Evolutionary conservation across 35 echinoderm and acorn worm genomes (phyloP).

Genomic region (Chiridota heheva): DNA sequence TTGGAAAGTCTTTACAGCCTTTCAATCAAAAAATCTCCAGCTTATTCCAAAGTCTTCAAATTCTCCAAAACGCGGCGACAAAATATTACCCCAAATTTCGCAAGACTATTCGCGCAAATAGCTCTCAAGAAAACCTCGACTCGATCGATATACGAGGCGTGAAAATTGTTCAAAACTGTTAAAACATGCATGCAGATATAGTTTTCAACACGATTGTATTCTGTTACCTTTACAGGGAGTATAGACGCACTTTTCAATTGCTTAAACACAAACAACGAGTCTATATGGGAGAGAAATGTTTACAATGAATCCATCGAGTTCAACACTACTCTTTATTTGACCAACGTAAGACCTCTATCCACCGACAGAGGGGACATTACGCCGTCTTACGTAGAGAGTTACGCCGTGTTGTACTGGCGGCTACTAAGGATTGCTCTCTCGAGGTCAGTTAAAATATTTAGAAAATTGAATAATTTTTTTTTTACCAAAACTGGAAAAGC

Average conservation of each 20-base stretch:
- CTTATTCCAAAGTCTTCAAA: too few relatives aligned
- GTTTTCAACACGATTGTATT: too few relatives aligned
- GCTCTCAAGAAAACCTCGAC: too few relatives aligned
- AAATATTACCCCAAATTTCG: too few relatives aligned
- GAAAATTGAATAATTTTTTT: not conserved
- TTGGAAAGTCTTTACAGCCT: too few relatives aligned
- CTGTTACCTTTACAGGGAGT: too few relatives aligned
- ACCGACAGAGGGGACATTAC: not conserved
- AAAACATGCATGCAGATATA: too few relatives aligned
- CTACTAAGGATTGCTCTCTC: constrained; percentile 58
- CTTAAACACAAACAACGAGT: constrained; percentile 32
- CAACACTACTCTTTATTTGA: constrained; percentile 73
- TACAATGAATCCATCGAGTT: constrained; percentile 59
- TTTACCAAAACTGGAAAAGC: not conserved
- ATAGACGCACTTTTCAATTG: constrained; percentile 54
- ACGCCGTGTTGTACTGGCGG: constrained; percentile 66
- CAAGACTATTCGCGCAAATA: too few relatives aligned
- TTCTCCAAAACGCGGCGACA: too few relatives aligned
- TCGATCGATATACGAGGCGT: too few relatives aligned
- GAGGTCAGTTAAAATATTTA: constrained; percentile 21
- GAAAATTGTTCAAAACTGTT: too few relatives aligned
- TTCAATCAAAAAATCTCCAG: too few relatives aligned
- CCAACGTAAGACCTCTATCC: constrained; percentile 69
- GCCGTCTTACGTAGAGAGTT: constrained; percentile 59
- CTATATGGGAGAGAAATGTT: constrained; percentile 50